These are phyloP conservation scores for Phalanger gymnotis DNA, from an alignment of 2,797 vertebrate genomes.

Conservation along the genomic window DNA sequence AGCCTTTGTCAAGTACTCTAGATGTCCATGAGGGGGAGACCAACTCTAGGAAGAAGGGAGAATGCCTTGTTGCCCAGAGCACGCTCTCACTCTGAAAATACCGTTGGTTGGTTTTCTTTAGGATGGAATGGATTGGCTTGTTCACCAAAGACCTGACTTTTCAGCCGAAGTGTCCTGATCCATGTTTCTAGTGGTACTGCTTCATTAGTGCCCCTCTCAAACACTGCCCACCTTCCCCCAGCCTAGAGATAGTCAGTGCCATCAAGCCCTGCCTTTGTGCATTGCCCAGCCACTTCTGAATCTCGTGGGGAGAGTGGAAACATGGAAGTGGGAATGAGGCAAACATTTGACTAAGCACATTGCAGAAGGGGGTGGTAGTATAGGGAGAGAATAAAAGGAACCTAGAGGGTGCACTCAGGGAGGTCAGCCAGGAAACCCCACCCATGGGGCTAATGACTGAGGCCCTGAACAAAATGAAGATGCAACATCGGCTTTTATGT, in stretches of 20 bases:
- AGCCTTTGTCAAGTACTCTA: conserved; percentile 41
- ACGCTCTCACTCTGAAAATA: conserved; percentile 8
- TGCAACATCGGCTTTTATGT: neutral
- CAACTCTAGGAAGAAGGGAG: conserved; percentile 43
- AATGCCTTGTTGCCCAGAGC: conserved; percentile 20
- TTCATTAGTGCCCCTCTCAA: conserved; percentile 43
- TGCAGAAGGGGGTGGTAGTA: neutral
- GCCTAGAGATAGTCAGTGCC: conserved; percentile 13
- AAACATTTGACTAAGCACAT: neutral
- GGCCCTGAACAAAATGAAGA: conserved; percentile 1
- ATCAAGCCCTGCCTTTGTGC: neutral
- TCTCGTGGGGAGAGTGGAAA: conserved; percentile 1
- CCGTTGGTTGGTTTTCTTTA: neutral
- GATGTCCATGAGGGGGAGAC: conserved; percentile 62
- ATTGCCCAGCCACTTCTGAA: conserved; percentile 13
- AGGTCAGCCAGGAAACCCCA: neutral
- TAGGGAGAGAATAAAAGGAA: neutral
- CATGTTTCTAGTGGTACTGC: neutral
- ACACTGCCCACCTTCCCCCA: neutral
- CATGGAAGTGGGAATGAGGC: conserved; percentile 28
- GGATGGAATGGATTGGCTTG: conserved; percentile 33
- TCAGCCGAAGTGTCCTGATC: conserved; percentile 21
- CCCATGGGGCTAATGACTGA: conserved; percentile 28
- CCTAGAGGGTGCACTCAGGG: neutral
- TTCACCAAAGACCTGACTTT: conserved; percentile 37